Percentiles rank a stretch among this genome's conserved stretches.
Conservation (phyloP, 1,140 invertebrate species). For the Achroia grisella region DNA sequence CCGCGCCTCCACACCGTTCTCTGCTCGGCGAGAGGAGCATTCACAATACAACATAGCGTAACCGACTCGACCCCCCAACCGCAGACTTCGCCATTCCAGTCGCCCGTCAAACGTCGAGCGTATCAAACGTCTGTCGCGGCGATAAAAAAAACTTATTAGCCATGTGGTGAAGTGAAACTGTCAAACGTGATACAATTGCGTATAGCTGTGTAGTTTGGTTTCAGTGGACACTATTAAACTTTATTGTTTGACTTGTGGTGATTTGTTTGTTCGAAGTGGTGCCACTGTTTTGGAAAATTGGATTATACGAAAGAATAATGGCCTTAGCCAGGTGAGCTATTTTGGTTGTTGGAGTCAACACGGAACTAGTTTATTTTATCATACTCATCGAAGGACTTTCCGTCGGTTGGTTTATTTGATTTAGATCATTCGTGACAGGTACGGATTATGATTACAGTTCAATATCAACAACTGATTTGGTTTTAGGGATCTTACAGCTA, state of each 20-base stretch:
- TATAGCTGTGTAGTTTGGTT: slow-evolving; percentile 38
- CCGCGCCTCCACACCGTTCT: slow-evolving; percentile 32
- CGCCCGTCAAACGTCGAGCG: slow-evolving; percentile 47
- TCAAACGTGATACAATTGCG: slow-evolving; percentile 65
- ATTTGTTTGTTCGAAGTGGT: slow-evolving; percentile 58
- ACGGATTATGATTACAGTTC: slow-evolving; percentile 4
- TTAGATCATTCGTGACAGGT: slow-evolving; percentile 18
- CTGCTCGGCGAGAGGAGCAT: slow-evolving; percentile 28
- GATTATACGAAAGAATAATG: slow-evolving; percentile 71
- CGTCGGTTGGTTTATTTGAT: slow-evolving; percentile 38
- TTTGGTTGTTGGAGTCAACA: slow-evolving; percentile 68
- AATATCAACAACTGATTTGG: neutral
- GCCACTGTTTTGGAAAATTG: slow-evolving; percentile 61
- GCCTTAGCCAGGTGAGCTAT: slow-evolving; percentile 73
- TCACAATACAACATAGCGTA: slow-evolving; percentile 10
- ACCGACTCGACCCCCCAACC: slow-evolving; percentile 21
- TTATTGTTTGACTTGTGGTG: slow-evolving; percentile 38
- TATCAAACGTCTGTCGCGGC: slow-evolving; percentile 41
- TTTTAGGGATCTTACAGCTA: neutral
- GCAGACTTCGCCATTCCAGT: slow-evolving; percentile 29
- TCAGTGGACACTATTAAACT: slow-evolving; percentile 35
- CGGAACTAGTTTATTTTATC: slow-evolving; percentile 68
- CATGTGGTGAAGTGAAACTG: slow-evolving; percentile 71
- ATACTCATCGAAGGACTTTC: slow-evolving; percentile 59
- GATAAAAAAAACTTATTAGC: slow-evolving; percentile 38